phyloP scores from a whole-genome alignment of 1,140 invertebrate genomes.

The Hyles euphorbiae region DNA sequence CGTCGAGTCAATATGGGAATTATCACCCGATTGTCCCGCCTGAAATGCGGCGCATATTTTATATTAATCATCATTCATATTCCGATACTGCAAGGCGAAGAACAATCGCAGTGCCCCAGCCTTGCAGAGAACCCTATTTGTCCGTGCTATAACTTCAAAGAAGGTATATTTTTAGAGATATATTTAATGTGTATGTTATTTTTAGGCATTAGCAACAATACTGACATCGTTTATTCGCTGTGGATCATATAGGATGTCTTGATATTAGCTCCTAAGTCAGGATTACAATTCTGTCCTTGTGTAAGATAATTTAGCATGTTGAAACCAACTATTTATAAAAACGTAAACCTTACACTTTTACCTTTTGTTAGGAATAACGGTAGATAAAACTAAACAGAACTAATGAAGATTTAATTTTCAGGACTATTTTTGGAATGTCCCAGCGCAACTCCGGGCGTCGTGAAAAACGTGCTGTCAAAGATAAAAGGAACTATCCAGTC shows the following conservation, averaged over 20 bases:
- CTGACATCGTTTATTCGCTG: too few species aligned
- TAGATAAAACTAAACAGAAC: too few species aligned
- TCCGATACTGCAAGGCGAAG: slow-evolving; percentile 70
- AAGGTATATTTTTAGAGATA: slow-evolving; percentile 76
- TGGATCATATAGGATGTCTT: too few species aligned
- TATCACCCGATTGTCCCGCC: slow-evolving; percentile 46
- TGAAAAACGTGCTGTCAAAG: slow-evolving; percentile 77
- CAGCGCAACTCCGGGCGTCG: slow-evolving; percentile 81
- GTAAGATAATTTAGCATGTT: too few species aligned
- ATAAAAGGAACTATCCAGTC: slow-evolving; percentile 85
- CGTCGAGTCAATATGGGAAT: slow-evolving; percentile 62
- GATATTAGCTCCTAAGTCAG: too few species aligned
- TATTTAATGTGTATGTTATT: background rate
- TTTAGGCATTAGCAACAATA: too few species aligned
- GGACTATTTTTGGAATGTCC: slow-evolving; percentile 92
- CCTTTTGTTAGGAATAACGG: too few species aligned
- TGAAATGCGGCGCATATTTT: slow-evolving; percentile 59
- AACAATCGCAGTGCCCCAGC: slow-evolving; percentile 79
- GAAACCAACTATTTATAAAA: too few species aligned
- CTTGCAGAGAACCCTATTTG: slow-evolving; percentile 85
- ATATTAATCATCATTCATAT: slow-evolving; percentile 62
- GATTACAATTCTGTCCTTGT: too few species aligned
- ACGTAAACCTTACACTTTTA: too few species aligned
- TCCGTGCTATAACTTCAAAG: slow-evolving; percentile 93
- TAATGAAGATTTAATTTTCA: slow-evolving; percentile 34